Evolutionary conservation across 2,888 invertebrate species (phyloP), one percentile per base, ranked within the genome.

Genomic region (Ametastegia equiseti): DNA sequence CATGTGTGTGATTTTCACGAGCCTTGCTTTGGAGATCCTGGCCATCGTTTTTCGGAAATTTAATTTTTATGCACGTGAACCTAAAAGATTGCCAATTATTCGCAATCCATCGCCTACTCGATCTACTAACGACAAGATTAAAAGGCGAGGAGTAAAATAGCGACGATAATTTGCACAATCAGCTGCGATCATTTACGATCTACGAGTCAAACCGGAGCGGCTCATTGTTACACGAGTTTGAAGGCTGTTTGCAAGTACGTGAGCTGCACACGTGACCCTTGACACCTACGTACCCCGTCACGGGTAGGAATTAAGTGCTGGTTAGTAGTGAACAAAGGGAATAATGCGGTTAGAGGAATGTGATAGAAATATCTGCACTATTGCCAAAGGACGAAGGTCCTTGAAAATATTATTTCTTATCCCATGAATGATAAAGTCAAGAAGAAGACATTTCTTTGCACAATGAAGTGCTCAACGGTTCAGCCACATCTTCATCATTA

Each of bases 71-170:
- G n/a, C n/a, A n/a, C 30, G 60, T 30, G 30, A 30, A 60, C 15
- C 86, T 84, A 54, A 90, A 90, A 90, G 89, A n/a, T n/a, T n/a
- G 89, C 89, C 87, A 88, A 83, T 84, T 84, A 83, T 82, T 83
- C 83, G 83, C 65, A 79, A 86, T 83, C 84, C 82, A 82, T 80
- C 69, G 82, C 81, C 83, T 83, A 82, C 83, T 81, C 67, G 75
- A 69, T 81, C 71, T 47, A 50, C 71, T 5, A 47, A n/a, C 19
- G 73, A 50, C 36, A 54, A n/a, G n/a, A n/a, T 54, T 13, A 11
- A 27, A 71, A 30, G n/a, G 36, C 11, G 36, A n/a, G 23, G n/a
- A 54, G 45, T 7, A 19, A 11, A 54, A 36, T 30, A 30, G 47
- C 30, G 13, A 33, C 54, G 54, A 54, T 36, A 75, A 54, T 54